phyloP scores from a whole-genome alignment of 2,888 invertebrate species.

The Megalurothrips usitatus region DNA sequence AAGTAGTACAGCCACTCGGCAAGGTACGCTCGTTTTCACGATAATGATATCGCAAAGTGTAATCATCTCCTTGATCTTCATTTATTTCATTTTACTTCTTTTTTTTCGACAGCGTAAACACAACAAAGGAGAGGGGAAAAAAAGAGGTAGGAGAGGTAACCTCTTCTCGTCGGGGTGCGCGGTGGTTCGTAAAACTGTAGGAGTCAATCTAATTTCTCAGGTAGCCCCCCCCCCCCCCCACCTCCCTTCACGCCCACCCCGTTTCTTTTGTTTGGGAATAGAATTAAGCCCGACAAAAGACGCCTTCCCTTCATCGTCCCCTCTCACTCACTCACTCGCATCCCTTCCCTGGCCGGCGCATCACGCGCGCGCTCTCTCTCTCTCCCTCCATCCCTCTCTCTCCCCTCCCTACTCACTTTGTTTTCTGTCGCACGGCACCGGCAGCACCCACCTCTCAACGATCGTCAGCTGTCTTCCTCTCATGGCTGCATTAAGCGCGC shows the following conservation, averaged over 20 bases:
- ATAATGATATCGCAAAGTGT: too few species aligned
- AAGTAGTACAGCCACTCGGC: too few species aligned
- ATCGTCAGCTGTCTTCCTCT: slow-evolving; percentile 13
- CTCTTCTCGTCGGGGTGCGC: too few species aligned
- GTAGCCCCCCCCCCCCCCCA: neutral
- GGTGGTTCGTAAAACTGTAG: too few species aligned
- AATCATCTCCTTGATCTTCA: too few species aligned
- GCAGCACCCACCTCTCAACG: neutral
- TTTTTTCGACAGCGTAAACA: too few species aligned
- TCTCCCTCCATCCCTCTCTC: neutral
- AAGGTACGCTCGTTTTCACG: too few species aligned
- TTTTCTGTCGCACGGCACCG: neutral
- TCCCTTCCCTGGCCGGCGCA: neutral
- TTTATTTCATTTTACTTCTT: too few species aligned
- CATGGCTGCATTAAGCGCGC: slow-evolving; percentile 6
- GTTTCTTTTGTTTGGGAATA: neutral
- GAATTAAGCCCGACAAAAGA: neutral
- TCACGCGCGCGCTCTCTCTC: neutral
- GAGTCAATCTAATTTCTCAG: neutral
- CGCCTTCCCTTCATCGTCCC: neutral
- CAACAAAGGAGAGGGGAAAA: too few species aligned
- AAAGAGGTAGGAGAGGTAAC: too few species aligned
- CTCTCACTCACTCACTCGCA: neutral
- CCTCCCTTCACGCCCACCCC: neutral
- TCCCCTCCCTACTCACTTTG: neutral